Evolutionary conservation across 2,113 vertebrate species (phyloP), one percentile per base, ranked within the genome.

Genomic region (Bufo gargarizans): DNA sequence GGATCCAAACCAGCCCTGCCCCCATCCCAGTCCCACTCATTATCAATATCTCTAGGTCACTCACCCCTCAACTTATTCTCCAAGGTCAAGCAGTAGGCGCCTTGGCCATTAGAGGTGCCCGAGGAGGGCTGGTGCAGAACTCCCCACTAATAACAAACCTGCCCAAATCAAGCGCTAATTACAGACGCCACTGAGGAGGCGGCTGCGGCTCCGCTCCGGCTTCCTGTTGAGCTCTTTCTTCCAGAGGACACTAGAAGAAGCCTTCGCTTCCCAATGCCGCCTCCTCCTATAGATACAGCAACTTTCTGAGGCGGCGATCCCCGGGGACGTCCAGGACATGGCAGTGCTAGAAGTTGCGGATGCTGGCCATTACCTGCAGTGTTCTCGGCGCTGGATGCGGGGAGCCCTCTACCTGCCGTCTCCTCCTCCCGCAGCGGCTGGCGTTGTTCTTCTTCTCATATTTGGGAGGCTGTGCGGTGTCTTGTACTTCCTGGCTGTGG

Each of bases 151-250:
- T 59, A 43, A 69, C 58, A 53, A 79, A 79, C 74, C 76, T 67
- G 45, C 55, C 59, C 45, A 50, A 86, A 69, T 47, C 45, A 79
- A 12, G 59, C 12, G 65, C 53, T 80, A 80, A 81, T 87, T 80
- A 87, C 61, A 87, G 86, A 87, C 86, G 77, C 86, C 77, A 80
- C 61, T 45, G 85, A 63, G 49, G 49, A 78, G 63, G 78, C 55
- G 78, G 50, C 49, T 63, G 69, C 49, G 3, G 65, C 45, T 3
- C 69, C 20, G 82, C 69, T 65, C 43, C 11, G 82, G 61, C 67
- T 85, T 85, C 83, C 83, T 85, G 83, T 85, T 74, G 49, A 71
- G 58, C 67, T 74, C 53, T 53, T 71, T 85, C 67, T 85, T 85
- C 67, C 63, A 74, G n/a, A 84, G 83, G 67, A 85, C 84, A 86